Conservation (phyloP, 2,888 invertebrate species). For the Trisateles emortualis region DNA sequence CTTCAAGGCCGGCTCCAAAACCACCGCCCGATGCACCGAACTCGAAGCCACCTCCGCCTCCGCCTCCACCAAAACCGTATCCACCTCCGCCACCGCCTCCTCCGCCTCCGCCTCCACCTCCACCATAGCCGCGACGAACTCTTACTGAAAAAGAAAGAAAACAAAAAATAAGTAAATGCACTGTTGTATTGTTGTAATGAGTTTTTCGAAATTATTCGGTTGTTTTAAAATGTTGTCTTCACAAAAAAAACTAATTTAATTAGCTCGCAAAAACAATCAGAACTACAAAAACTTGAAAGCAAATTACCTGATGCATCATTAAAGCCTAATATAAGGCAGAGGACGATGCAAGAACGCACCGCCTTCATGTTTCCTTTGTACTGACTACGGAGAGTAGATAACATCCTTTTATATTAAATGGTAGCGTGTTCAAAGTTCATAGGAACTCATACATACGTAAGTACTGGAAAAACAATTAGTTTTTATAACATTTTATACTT, state of each 20-base stretch:
- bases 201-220: not conserved
- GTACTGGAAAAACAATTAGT: slow-evolving; percentile 65
- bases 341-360: slow-evolving; percentile 56
- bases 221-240: not conserved
- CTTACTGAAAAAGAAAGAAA: slow-evolving; percentile 61
- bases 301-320: slow-evolving; percentile 60
- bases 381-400: slow-evolving; percentile 50
- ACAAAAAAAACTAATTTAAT: slow-evolving; percentile 16
- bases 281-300: slow-evolving; percentile 20
- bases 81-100: slow-evolving; percentile 56
- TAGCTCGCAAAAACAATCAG: slow-evolving; percentile 8
- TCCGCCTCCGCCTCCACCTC: slow-evolving; percentile 54
- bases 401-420: slow-evolving; percentile 78
- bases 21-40: slow-evolving; percentile 47
- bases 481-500: slow-evolving; percentile 45
- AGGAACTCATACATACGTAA: slow-evolving; percentile 58
- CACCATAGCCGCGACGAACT: slow-evolving; percentile 65
- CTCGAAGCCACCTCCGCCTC: slow-evolving; percentile 52
- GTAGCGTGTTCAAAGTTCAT: slow-evolving; percentile 63
- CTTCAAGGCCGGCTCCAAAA: slow-evolving; percentile 57
- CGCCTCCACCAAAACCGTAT: slow-evolving; percentile 48
- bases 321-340: slow-evolving; percentile 54
- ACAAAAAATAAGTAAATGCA: not conserved
- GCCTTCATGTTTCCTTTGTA: slow-evolving; percentile 67
- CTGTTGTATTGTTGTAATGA: not conserved